Base-by-base conservation (phyloP, 35 echinoderm and acorn worm genomes). In the Nesometra sesokonis region DNA sequence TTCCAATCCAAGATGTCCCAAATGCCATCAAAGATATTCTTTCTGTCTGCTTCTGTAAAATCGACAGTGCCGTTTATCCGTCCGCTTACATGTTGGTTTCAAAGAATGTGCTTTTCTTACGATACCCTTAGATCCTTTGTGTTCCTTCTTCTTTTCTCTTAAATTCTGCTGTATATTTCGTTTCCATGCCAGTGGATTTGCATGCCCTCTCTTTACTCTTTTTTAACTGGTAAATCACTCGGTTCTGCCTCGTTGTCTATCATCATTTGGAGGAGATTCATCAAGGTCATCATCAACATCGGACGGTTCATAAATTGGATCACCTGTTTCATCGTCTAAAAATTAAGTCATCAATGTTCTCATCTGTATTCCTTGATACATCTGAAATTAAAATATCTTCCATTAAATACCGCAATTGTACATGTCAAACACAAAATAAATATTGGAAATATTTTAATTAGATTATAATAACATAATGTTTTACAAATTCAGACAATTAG, bases 251-350 rank as follows among this genome's bases (percentile, higher is more conserved):
- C 79, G 13, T 81, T 19, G 32, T 81, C 79, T 31, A 31, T 15
- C 79, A 31, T 11, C 79, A 81, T 81, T 32, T 81, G 79, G 32
- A n/a, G n/a, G n/a, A 81, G 79, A 81, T 27, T 81, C 79, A 81
- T 27, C 31, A 15, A 32, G 11, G 79, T 31, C 11, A 32, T 81
- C 79, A 81, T 32, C 79, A 31, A 13, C 31, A 81, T 81, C 11
- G 32, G 79, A 32, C 32, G 79, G 79, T 31, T 81, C 79, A 32
- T 81, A 81, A 32, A 81, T 31, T 81, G 79, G 79, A 81, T n/a
- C n/a, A n/a, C n/a, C n/a, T n/a, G n/a, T n/a, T 32, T 81, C 79
- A 81, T 81, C 79, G 32, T 81, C 79, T 32, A 15, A 11, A 13
- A 32, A 32, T 11, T 81, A n/a, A n/a, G n/a, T n/a, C n/a, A n/a